Conservation (phyloP, 1,140 invertebrate species). For the Odontomachus brunneus region DNA sequence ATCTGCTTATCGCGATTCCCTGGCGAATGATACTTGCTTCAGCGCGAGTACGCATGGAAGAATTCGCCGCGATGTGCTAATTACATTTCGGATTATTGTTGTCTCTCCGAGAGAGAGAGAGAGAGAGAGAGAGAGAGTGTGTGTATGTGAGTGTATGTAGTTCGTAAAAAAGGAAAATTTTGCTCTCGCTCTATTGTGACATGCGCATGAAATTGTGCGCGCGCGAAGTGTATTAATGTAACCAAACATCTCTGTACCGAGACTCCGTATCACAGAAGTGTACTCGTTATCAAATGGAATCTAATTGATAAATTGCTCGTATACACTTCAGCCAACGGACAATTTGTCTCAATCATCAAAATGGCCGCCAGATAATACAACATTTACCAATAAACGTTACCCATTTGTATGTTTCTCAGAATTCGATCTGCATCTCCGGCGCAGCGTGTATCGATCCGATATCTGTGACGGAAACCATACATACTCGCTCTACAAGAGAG, state of each 20-base stretch:
- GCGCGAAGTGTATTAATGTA: conserved; percentile 7
- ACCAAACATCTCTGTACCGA: neutral
- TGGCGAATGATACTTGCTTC: conserved; percentile 33
- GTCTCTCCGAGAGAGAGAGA: neutral
- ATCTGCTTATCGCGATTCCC: conserved; percentile 44
- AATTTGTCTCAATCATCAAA: conserved; percentile 50
- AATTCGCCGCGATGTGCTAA: conserved; percentile 12
- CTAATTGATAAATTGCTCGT: conserved; percentile 56
- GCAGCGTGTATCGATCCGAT: neutral
- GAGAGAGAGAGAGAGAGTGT: too few species aligned
- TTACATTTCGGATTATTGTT: conserved; percentile 11
- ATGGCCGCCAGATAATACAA: conserved; percentile 36
- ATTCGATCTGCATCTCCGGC: conserved; percentile 12
- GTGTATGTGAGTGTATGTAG: too few species aligned
- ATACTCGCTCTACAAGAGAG: too few species aligned
- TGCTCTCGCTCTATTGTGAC: conserved; percentile 9
- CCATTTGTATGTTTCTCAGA: conserved; percentile 3
- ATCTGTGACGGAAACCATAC: neutral
- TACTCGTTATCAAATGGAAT: conserved; percentile 54
- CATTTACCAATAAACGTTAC: conserved; percentile 11
- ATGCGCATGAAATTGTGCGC: conserved; percentile 7
- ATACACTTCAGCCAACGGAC: conserved; percentile 12
- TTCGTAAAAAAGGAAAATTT: neutral
- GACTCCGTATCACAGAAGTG: conserved; percentile 2
- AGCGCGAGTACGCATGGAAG: neutral